Percentiles rank a stretch among this genome's conserved stretches.
Conservation (phyloP, 92 coral and sea anemone species). For the Palythoa caribaeorum region DNA sequence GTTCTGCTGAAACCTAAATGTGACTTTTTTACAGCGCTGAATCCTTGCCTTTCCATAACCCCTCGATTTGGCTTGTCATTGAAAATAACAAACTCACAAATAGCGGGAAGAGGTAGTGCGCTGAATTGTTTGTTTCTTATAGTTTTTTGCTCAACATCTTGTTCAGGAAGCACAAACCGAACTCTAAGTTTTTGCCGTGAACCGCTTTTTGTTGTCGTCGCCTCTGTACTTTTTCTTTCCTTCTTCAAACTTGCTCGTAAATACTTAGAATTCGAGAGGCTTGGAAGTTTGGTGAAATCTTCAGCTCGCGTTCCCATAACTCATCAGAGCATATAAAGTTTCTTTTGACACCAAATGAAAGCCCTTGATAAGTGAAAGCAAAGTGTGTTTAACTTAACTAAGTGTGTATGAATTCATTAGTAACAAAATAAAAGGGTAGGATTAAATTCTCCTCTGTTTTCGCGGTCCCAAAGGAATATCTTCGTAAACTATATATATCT, state of each 20-base stretch:
- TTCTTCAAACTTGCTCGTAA: conserved; percentile 7
- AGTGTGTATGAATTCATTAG: neutral
- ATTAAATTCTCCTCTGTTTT: neutral
- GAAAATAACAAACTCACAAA: conserved; percentile 84
- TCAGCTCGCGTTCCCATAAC: conserved; percentile 13
- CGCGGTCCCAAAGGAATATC: conserved; percentile 1
- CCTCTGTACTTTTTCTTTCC: conserved; percentile 6
- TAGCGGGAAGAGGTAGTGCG: conserved; percentile 71
- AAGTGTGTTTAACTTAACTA: neutral
- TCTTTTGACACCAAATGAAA: neutral
- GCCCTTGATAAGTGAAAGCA: neutral
- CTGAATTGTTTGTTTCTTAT: conserved; percentile 16
- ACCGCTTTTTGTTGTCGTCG: neutral
- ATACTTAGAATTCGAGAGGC: conserved; percentile 9
- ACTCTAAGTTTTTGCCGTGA: conserved; percentile 43
- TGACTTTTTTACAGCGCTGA: neutral
- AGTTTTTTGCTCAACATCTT: conserved; percentile 38
- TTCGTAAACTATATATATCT: neutral
- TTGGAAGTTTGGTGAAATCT: conserved; percentile 8
- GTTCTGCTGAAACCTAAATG: conserved; percentile 9
- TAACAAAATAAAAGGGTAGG: neutral
- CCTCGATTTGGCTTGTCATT: conserved; percentile 39
- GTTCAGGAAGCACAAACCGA: conserved; percentile 70
- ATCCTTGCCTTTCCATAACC: neutral
- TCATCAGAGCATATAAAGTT: neutral